Base-by-base conservation (phyloP, 2,888 invertebrate genomes). In the Zygaena filipendulae region DNA sequence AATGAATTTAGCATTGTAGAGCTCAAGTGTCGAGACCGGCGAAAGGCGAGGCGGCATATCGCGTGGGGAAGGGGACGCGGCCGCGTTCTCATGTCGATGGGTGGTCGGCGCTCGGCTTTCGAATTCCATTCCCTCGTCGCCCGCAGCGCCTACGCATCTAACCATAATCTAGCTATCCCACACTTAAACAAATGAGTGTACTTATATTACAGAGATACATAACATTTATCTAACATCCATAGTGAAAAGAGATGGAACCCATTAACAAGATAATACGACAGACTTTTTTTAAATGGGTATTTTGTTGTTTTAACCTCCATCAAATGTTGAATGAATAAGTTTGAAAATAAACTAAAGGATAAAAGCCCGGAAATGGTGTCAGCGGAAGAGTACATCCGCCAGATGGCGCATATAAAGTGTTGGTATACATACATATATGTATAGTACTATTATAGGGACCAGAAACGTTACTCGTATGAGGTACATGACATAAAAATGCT, bases 71-170 rank as follows among this genome's bases (percentile, higher is more conserved):
- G 67, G 72, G 71, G 63, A 62, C 63, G 62, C 56, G 59, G 61
- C 62, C 62, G 51, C 55, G 77, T 75, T 79, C 77, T 74, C 77
- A 75, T 70, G 77, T 67, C 72, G 71, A 66, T 74, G 77, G 77
- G 77, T 75, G 77, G 77, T 75, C 77, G 66, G 59, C 64, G 74
- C 69, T 69, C 69, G 69, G 74, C 77, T 71, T 75, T 75, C 75
- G 61, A 77, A 79, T 79, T 79, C 79, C 77, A 69, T 68, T 66
- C 70, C 63, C 64, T 70, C 61, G n/a, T n/a, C 4, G 70, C 67
- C 64, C 62, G 66, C 64, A 68, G 71, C 74, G 75, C 77, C 75
- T 74, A 75, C 74, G 53, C 54, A 51, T 33, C 30, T 36, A 36
- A 26, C 25, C n/a, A n/a, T n/a, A n/a, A n/a, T n/a, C 25, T 33